Conservation (phyloP, 1,140 invertebrate species). For the Coelopa frigida region DNA sequence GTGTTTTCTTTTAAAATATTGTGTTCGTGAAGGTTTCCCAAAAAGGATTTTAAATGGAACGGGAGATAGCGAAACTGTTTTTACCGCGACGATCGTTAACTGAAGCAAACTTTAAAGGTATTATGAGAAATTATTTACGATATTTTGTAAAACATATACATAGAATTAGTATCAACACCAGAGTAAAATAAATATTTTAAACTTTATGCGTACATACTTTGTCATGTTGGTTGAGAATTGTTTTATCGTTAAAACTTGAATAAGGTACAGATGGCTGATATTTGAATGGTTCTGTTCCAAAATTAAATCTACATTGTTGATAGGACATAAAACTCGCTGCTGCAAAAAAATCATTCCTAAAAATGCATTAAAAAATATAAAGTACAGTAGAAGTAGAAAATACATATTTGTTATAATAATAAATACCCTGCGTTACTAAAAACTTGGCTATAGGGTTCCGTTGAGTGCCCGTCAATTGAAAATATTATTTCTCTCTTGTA, state of each 20-base stretch:
- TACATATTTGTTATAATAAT: conserved; percentile 3
- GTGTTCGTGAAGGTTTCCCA: no score
- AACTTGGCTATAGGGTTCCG: conserved; percentile 63
- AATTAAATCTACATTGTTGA: conserved; percentile 91
- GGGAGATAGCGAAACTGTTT: no score
- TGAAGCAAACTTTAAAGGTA: no score
- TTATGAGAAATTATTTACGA: no score
- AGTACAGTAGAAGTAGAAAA: background rate
- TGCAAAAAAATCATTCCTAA: conserved; percentile 80
- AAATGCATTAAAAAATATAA: conserved; percentile 30
- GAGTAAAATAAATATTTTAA: no score
- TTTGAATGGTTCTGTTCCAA: conserved; percentile 73
- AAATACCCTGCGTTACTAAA: conserved; percentile 70
- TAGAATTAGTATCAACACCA: no score
- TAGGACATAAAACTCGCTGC: conserved; percentile 95
- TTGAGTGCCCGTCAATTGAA: conserved; percentile 70
- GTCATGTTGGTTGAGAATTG: conserved; percentile 60
- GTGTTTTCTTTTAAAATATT: no score
- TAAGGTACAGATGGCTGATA: conserved; percentile 65
- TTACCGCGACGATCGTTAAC: no score
- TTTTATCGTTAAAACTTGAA: conserved; percentile 72
- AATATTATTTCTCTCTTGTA: conserved; percentile 68
- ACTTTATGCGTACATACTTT: no score
- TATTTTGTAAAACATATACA: no score
- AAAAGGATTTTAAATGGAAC: no score